Evolutionary conservation across 2,888 invertebrate species (phyloP).

Genomic region (Neoascia interrupta): DNA sequence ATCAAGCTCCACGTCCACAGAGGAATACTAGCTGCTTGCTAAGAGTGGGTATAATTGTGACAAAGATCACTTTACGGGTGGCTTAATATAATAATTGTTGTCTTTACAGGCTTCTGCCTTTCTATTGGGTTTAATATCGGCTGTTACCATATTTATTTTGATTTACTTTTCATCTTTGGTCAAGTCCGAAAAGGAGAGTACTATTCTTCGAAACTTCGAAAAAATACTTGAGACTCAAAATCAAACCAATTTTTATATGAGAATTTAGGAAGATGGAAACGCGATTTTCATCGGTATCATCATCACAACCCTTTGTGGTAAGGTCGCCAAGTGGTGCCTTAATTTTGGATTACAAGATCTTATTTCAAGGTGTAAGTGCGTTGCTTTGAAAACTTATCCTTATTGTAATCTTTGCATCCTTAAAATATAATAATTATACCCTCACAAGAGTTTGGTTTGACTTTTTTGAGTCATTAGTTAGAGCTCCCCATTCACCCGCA

Average conservation of each 20-base stretch:
- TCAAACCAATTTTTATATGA: slow-evolving; percentile 21
- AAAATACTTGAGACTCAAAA: slow-evolving; percentile 46
- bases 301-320: background rate
- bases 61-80: background rate
- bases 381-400: no score
- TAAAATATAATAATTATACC: no score
- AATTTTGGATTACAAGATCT: background rate
- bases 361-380: slow-evolving; percentile 30
- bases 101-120: slow-evolving; percentile 33
- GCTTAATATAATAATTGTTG: background rate
- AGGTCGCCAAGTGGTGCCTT: background rate
- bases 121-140: slow-evolving; percentile 42
- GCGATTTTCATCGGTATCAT: slow-evolving; percentile 1
- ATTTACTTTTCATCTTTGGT: slow-evolving; percentile 49
- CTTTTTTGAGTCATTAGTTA: no score
- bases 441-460: no score
- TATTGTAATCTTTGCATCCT: no score
- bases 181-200: slow-evolving; percentile 45
- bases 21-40: background rate
- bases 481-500: no score
- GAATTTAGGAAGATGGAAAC: slow-evolving; percentile 20
- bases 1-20: background rate
- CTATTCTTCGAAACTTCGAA: slow-evolving; percentile 41
- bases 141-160: slow-evolving; percentile 36
- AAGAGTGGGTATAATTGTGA: slow-evolving; percentile 3